Conservation (phyloP, 2,113 vertebrate species). For the Gymnobelideus leadbeateri region DNA sequence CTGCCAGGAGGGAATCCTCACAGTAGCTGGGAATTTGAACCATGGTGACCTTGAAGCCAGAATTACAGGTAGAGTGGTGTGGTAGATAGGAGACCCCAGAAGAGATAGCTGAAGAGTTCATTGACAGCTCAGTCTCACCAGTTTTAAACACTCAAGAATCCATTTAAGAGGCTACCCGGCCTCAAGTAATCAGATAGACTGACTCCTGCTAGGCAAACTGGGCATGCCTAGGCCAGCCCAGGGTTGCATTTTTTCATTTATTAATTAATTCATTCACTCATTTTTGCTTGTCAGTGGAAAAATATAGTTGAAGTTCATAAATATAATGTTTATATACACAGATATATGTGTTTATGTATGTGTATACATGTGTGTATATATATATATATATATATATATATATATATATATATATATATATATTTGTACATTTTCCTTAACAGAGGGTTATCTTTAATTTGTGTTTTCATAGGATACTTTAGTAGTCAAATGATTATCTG, state of each 20-base stretch:
- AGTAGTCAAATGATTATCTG: not conserved
- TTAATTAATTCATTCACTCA: not conserved
- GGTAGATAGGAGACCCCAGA: not conserved
- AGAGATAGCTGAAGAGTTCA: not conserved
- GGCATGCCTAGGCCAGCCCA: too few relatives aligned
- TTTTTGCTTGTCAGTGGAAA: conserved; percentile 16
- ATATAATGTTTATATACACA: too few relatives aligned
- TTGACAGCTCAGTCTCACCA: not conserved
- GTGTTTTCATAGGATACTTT: not conserved
- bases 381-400: too few relatives aligned
- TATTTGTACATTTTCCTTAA: too few relatives aligned
- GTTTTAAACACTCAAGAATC: not conserved
- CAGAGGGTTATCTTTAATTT: not conserved
- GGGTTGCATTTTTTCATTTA: not conserved
- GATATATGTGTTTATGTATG: too few relatives aligned
- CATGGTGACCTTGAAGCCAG: not conserved
- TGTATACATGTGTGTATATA: too few relatives aligned
- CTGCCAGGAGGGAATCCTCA: too few relatives aligned
- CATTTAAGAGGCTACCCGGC: not conserved
- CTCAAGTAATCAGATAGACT: not conserved
- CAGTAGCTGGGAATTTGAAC: too few relatives aligned
- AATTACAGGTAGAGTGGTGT: not conserved
- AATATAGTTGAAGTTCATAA: conserved; percentile 18
- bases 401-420: too few relatives aligned
- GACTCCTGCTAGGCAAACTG: not conserved